phyloP scores from a whole-genome alignment of 2,888 invertebrate species.

The Salticus scenicus region DNA sequence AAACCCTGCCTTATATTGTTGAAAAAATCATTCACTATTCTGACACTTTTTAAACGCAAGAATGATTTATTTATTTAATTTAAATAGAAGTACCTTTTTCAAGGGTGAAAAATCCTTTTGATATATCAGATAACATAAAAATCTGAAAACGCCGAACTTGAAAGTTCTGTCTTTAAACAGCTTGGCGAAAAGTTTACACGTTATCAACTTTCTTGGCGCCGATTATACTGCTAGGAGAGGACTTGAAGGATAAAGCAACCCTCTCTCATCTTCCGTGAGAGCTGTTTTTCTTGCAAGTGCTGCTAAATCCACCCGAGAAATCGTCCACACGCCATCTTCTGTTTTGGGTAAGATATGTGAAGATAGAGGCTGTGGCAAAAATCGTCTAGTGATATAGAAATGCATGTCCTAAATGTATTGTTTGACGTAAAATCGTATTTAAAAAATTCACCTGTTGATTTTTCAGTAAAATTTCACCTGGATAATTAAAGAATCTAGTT shows the following conservation, averaged over 20 bases:
- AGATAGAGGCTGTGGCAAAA: neutral
- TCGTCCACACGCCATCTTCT: neutral
- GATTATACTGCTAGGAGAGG: neutral
- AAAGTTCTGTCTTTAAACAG: neutral
- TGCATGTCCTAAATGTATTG: constrained; percentile 2
- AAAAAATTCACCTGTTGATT: too few species aligned
- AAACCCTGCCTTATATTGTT: too few species aligned
- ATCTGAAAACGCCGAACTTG: neutral
- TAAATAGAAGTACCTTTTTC: too few species aligned
- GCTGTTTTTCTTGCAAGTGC: constrained; percentile 39
- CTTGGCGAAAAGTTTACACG: neutral
- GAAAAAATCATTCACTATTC: too few species aligned
- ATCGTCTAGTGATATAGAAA: neutral
- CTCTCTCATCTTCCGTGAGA: neutral
- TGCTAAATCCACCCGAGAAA: constrained; percentile 29
- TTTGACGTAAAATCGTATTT: neutral
- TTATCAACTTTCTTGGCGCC: constrained; percentile 2
- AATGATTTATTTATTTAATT: too few species aligned
- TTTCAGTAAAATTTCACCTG: too few species aligned
- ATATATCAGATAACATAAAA: neutral
- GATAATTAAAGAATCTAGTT: too few species aligned
- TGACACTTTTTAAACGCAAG: too few species aligned
- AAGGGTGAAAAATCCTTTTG: too few species aligned
- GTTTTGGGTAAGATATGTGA: constrained; percentile 37
- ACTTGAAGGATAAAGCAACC: neutral